phyloP scores from a whole-genome alignment of 2,113 vertebrate genomes.

The Zootoca vivipara region DNA sequence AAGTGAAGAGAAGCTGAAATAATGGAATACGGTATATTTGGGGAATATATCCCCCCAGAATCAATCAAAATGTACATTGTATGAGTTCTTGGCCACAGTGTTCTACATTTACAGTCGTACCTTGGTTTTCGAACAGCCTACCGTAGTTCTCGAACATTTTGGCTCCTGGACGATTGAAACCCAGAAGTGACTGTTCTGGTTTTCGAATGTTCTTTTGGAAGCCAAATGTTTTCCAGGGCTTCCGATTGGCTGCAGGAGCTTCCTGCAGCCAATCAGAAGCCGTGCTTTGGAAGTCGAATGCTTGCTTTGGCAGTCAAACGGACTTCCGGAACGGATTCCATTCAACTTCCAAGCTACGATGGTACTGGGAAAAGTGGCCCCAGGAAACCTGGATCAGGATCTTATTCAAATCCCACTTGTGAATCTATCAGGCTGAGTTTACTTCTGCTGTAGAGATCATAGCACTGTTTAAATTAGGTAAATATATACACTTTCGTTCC shows the following conservation, averaged over 20 bases:
- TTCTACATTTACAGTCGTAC: not conserved
- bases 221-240: too few species aligned
- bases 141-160: too few species aligned
- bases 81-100: not conserved
- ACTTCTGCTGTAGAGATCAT: not conserved
- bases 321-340: too few species aligned
- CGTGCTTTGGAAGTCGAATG: too few species aligned
- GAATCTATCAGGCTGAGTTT: not conserved
- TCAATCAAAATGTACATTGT: not conserved
- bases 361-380: not conserved
- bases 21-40: not conserved
- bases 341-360: not conserved
- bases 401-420: not conserved
- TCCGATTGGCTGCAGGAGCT: too few species aligned
- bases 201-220: too few species aligned
- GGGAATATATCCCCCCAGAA: not conserved
- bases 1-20: not conserved
- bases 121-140: too few species aligned
- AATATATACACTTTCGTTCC: not conserved
- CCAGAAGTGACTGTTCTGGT: too few species aligned
- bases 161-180: too few species aligned
- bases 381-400: not conserved
- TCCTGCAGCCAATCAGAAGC: too few species aligned
- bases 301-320: too few species aligned
- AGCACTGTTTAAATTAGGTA: not conserved